Evolutionary conservation across 2,888 invertebrate genomes (phyloP), one percentile per base, ranked within the genome.

Genomic region (Drosophila infuscata): DNA sequence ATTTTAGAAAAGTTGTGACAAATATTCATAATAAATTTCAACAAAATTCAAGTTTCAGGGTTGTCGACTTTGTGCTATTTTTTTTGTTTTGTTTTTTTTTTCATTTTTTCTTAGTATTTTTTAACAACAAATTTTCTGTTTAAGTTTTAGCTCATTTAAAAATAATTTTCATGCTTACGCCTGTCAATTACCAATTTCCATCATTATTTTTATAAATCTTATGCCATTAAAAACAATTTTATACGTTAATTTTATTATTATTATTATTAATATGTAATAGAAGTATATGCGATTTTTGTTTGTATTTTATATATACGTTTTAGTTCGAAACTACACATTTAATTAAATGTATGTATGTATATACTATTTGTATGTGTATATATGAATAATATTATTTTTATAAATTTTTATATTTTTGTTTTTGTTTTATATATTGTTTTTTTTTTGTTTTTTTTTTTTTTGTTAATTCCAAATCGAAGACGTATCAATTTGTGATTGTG

Each of bases 291-390:
- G 61, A 69, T 73, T 82, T 46, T 66, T 65, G 62, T 36, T 53
- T 38, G 20, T 59, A 52, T 52, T 59, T 52, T 59, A 25, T 49
- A 17, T 35, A 43, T 58, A 54, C 29, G 15, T 46, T 79, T 77
- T 79, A 73, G 74, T 82, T 82, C 60, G 56, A 77, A 76, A 81
- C 81, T 83, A 83, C 83, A 83, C 81, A 80, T 80, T 82, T 64
- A 82, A 58, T 63, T 76, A 76, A 75, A 79, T 76, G 63, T 74
- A 75, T 67, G 58, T 64, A 69, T 71, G 60, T 70, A 62, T 66
- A 74, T 74, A 67, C 65, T 70, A 72, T 61, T 70, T 69, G 61
- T 71, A 67, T 61, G 57, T 67, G 51, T 71, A 52, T 76, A 60
- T 79, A 70, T 66, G 70, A 59, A 68, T 67, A 67, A 52, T 67